Evolutionary conservation across 2,797 vertebrate genomes (phyloP), one percentile per base, ranked within the genome.

Genomic region (Hydrocynus forskahlii): DNA sequence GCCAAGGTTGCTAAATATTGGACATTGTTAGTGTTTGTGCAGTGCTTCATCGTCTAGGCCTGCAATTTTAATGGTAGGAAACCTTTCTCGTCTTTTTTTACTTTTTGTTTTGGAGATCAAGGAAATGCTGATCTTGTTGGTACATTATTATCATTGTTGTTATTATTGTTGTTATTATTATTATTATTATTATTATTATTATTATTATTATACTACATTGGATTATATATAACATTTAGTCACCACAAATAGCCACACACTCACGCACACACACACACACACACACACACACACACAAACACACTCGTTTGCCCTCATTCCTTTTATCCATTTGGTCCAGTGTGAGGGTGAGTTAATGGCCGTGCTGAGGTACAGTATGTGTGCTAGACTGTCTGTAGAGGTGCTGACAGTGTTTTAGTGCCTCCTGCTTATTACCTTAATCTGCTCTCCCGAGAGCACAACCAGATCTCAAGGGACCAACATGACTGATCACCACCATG

Each of bases 1-100:
- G 23, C 23, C 38, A 76, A 73, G 67, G 59, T 77, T 68, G 35
- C 23, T 70, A 78, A 78, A 75, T 66, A 68, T 60, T 80, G 10
- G 25, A 69, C 25, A 38, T 40, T 1, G n/a, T 70, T 25, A 52
- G 23, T 72, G 43, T 52, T 57, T 64, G 52, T 59, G 48, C 45
- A 70, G 69, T 29, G 50, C 13, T 48, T 25, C 14, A 25, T 40
- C 25, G 7, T 77, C 14, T 40, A 67, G 7, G 23, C 4, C 29
- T 67, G 63, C 7, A 29, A 29, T 52, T 76, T 76, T 21, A 40
- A 35, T 38, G n/a, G 6, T 45, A 45, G 43, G 43, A 45, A 45
- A 43, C 40, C 40, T 8, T 43, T 43, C 8, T 4, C 40, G n/a
- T n/a, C n/a, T n/a, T 8, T 8, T 43, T 43, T 43, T 4, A 45